Evolutionary conservation across 2,797 vertebrate species (phyloP), one percentile per base, ranked within the genome.

Genomic region (Furcifer pardalis): DNA sequence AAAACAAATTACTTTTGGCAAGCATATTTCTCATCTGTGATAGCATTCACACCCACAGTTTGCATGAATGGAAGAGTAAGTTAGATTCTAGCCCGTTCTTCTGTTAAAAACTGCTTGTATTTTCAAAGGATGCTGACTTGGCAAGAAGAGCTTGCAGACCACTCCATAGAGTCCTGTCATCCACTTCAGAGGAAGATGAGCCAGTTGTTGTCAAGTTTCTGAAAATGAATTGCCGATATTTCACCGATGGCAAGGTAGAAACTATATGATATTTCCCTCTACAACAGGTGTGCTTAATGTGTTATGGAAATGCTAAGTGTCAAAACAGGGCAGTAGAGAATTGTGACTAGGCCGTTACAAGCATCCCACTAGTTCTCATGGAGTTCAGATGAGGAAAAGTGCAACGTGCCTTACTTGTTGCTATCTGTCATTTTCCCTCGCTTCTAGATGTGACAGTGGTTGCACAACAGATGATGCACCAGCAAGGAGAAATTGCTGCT

Each of bases 201-300:
- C 98, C 98, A 0, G 93, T 97, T 4, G 97, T 97, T 0, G 97
- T 98, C 81, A 99, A 98, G 92, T 99, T 99, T 93, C 96, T 99
- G 88, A 99, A 99, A 95, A 99, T 99, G 98, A 99, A 99, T 94
- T 99, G 99, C 95, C 98, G 98, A 78, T 99, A 98, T 89, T 99
- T 99, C 95, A 99, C 98, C 0, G 98, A 99, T 74, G 99, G 99
- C 89, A 99, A 99, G 98, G 99, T 99, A 94, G 63, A 62, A 1
- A 12, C 4, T 3, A n/a, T 77, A 44, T 30, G 23, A 27, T 59
- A 17, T 19, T 68, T 69, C n/a, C 3, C 40, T 68, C 59, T 68
- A 42, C 77, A 73, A 13, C 42, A 63, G 19, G 21, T 32, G 46
- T 65, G 37, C 27, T 30, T 37, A 25, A 42, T 78, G 19, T 74